Conservation (phyloP, 2,113 vertebrate genomes). For the Hydropotes inermis region DNA sequence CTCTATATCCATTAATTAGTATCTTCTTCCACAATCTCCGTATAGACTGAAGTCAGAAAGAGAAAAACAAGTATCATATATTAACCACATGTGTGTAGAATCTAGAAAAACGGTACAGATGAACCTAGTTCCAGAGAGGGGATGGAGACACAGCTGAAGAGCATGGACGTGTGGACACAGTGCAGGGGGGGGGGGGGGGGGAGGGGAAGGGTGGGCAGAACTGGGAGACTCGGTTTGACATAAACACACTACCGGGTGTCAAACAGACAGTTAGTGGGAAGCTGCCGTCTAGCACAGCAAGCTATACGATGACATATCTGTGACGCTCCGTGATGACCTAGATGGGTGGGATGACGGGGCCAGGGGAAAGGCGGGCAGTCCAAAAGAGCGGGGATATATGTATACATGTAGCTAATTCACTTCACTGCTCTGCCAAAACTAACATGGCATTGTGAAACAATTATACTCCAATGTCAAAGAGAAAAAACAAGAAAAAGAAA, state of each 20-base stretch:
- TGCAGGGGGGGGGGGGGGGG: background rate
- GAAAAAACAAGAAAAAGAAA: background rate
- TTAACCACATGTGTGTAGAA: background rate
- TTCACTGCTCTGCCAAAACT: background rate
- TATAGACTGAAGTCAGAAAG: background rate
- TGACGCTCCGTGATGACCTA: background rate
- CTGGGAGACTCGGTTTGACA: background rate
- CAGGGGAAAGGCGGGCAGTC: background rate
- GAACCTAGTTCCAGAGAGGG: background rate
- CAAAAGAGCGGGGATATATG: background rate
- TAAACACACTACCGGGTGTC: background rate
- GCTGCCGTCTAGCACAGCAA: fast-evolving
- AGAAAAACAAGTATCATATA: background rate
- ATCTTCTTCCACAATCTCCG: background rate
- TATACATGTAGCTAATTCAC: background rate
- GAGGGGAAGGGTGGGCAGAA: background rate
- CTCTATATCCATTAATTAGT: background rate
- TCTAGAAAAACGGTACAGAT: background rate
- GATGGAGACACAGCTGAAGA: background rate
- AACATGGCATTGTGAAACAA: background rate
- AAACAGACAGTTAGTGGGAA: background rate
- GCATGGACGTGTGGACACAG: background rate
- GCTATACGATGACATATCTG: background rate
- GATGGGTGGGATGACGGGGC: background rate
- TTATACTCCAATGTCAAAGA: background rate